Evolutionary conservation across 2,797 vertebrate genomes (phyloP).

Genomic region (Macropodus opercularis): DNA sequence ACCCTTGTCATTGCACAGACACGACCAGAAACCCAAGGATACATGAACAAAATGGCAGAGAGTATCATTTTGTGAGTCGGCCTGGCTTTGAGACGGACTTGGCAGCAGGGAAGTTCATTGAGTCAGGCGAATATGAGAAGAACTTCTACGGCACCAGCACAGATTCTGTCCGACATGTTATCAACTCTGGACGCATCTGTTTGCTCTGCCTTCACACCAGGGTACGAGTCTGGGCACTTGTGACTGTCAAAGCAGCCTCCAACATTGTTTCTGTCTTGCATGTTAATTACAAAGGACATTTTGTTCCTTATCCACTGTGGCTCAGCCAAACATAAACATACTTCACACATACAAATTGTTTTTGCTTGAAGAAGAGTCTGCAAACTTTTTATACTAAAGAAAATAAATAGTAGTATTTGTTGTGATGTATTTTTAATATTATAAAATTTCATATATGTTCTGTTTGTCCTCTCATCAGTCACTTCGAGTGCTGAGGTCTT

Average conservation of each 20-base stretch:
- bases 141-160: slow-evolving; percentile 95
- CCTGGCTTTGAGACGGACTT: slow-evolving; percentile 89
- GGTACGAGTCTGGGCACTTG: slow-evolving; percentile 72
- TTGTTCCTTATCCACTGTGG: neutral
- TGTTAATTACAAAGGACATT: slow-evolving; percentile 18
- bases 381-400: neutral
- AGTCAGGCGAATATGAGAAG: slow-evolving; percentile 94
- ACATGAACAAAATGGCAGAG: slow-evolving; percentile 89
- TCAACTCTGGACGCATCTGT: slow-evolving; percentile 95
- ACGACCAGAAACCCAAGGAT: slow-evolving; percentile 89
- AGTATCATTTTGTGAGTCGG: slow-evolving; percentile 93
- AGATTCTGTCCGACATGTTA: slow-evolving; percentile 90
- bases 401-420: neutral
- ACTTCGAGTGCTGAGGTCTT: slow-evolving; percentile 88
- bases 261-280: neutral
- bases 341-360: slow-evolving; percentile 18
- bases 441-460: neutral
- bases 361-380: neutral
- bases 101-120: slow-evolving; percentile 90
- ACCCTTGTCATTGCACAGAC: slow-evolving; percentile 75
- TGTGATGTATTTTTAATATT: neutral
- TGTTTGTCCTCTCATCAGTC: slow-evolving; percentile 79
- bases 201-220: slow-evolving; percentile 91
- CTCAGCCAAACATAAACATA: neutral
- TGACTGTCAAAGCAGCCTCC: neutral